Base-by-base conservation (phyloP, 2,797 vertebrate species). In the Prionace glauca region DNA sequence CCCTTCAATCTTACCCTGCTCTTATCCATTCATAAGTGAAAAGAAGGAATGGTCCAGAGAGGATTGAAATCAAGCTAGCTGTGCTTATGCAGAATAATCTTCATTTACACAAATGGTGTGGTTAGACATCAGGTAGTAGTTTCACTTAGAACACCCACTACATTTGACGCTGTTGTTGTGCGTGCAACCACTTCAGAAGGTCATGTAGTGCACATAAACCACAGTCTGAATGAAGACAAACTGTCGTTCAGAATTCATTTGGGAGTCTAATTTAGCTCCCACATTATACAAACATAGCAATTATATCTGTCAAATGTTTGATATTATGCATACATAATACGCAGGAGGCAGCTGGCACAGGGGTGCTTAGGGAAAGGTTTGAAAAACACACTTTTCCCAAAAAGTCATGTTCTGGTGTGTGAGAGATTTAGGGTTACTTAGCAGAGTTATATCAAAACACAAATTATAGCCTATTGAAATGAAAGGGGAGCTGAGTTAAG, bases 161-260 rank as follows among this genome's bases (percentile, higher is more conserved):
- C 93, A 95, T 90, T 94, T 69, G 96, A 22, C 96, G 65, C 91
- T 96, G 96, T 96, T 96, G 93, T 56, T 94, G 95, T 96, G 95
- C 95, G 67, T 96, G 96, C 88, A 96, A 96, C 96, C 95, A 96
- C 96, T 97, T 96, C 96, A 96, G 69, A 96, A 96, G 96, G 95
- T n/a, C 1, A 9, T 97, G 93, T 95, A 96, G 8, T 0, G 95
- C 10, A 96, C 96, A 96, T 95, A 96, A 97, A 97, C 97, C 96
- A 96, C 96, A 96, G 96, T n/a, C 95, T 96, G 96, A 95, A 96
- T 81, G 50, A 96, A 97, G 97, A 96, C 96, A 97, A 96, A 96
- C 96, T 96, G 96, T 96, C 97, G 96, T 96, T 96, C 96, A 95
- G 96, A 97, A 96, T 96, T 96, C 96, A 86, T 96, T 96, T 92